Percentiles rank a stretch among this genome's conserved stretches.
Evolutionary conservation across 1,140 invertebrate species (phyloP).

Genomic region (Sinonovacula constricta): DNA sequence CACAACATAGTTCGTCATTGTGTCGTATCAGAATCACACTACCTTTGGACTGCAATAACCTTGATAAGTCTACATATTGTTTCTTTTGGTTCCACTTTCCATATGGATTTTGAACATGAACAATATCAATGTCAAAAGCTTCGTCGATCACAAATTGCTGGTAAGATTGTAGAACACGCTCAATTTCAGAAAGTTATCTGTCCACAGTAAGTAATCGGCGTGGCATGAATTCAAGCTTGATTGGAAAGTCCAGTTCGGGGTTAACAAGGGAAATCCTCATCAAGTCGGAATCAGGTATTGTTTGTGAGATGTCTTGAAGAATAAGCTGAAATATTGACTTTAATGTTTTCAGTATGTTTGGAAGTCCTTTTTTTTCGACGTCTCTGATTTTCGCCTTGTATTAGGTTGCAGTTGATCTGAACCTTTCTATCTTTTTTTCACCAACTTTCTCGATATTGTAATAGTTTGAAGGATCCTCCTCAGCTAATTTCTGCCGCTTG

Average conservation of each 20-base stretch:
- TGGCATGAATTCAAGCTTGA: not conserved
- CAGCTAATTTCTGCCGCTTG: not conserved
- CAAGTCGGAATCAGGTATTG: not conserved
- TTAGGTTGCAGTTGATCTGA: not conserved
- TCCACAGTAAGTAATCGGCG: not conserved
- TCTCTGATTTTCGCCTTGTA: not conserved
- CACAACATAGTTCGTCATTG: conserved; percentile 3
- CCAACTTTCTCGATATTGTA: not conserved
- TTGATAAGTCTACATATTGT: not conserved
- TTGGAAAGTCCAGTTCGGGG: conserved; percentile 7
- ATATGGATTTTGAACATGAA: conserved; percentile 3
- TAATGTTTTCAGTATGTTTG: not conserved
- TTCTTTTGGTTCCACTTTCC: not conserved
- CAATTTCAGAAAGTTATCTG: conserved; percentile 1
- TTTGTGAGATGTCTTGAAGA: not conserved
- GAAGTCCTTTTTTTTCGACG: not conserved
- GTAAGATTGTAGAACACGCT: too few relatives aligned
- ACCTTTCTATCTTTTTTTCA: conserved; percentile 5
- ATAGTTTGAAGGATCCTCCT: not conserved
- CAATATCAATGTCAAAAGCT: not conserved
- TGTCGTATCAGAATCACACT: conserved; percentile 8
- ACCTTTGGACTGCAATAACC: not conserved
- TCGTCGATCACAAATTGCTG: conserved; percentile 9
- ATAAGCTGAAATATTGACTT: not conserved
- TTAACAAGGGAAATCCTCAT: not conserved